phyloP scores from a whole-genome alignment of 2,797 vertebrate species.

The Sarcophilus harrisii region DNA sequence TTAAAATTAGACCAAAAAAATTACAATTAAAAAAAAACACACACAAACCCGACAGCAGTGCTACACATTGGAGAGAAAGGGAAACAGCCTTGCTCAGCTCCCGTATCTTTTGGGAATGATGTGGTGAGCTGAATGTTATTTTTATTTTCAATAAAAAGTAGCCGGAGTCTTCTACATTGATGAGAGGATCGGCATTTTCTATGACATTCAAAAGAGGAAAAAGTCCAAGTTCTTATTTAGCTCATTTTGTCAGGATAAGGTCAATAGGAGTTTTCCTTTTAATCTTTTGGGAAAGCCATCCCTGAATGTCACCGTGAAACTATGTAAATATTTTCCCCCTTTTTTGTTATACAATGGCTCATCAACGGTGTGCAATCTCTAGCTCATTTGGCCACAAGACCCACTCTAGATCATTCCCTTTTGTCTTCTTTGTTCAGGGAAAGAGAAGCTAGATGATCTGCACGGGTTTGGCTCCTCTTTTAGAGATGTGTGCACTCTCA shows the following conservation, averaged over 20 bases:
- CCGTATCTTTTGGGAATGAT: slow-evolving; percentile 62
- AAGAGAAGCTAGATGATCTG: slow-evolving; percentile 70
- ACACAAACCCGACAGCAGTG: slow-evolving; percentile 68
- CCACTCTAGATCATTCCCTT: slow-evolving; percentile 58
- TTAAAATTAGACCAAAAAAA: slow-evolving; percentile 68
- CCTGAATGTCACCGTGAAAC: slow-evolving; percentile 74
- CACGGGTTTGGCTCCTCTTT: slow-evolving; percentile 63
- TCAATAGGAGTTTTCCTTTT: slow-evolving; percentile 70
- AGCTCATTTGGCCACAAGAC: slow-evolving; percentile 72
- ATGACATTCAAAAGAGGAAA: slow-evolving; percentile 47
- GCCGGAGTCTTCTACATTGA: slow-evolving; percentile 47
- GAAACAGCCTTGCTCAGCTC: slow-evolving; percentile 45
- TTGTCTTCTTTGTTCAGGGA: slow-evolving; percentile 80
- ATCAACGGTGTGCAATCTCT: slow-evolving; percentile 74
- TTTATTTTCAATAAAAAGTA: slow-evolving; percentile 62
- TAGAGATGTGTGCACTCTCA: slow-evolving; percentile 68
- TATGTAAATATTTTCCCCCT: slow-evolving; percentile 75
- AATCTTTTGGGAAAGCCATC: slow-evolving; percentile 65
- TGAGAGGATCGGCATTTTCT: slow-evolving; percentile 68
- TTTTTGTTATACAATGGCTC: slow-evolving; percentile 64
- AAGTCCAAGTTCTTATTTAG: slow-evolving; percentile 56
- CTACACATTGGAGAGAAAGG: slow-evolving; percentile 30
- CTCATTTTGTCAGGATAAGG: slow-evolving; percentile 70
- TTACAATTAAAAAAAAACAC: not conserved
- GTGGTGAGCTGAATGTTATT: slow-evolving; percentile 54